These are phyloP conservation scores for Luehdorfia chinensis DNA, from an alignment of 1,140 invertebrate genomes.

Conservation along the genomic window DNA sequence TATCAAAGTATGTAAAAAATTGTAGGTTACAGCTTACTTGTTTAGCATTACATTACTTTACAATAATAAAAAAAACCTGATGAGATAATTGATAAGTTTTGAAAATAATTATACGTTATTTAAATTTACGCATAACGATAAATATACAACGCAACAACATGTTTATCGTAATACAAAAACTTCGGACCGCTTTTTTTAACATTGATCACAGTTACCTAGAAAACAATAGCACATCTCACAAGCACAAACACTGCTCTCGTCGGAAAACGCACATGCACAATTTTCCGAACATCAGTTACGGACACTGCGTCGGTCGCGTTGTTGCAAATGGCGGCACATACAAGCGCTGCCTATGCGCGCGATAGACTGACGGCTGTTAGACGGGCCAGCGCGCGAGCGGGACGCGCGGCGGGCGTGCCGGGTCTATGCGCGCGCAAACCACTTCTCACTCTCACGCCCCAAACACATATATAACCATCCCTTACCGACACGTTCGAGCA, in stretches of 20 bases:
- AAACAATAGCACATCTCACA: constrained; percentile 76
- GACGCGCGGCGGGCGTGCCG: constrained; percentile 72
- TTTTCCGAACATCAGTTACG: constrained; percentile 73
- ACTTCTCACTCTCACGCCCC: constrained; percentile 45
- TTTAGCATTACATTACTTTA: too few species aligned
- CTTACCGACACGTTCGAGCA: constrained; percentile 57
- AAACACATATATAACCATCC: constrained; percentile 41
- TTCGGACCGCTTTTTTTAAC: constrained; percentile 53
- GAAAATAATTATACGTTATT: too few species aligned
- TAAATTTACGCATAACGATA: too few species aligned
- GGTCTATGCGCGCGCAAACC: constrained; percentile 60
- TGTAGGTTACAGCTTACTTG: too few species aligned
- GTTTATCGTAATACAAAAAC: constrained; percentile 21
- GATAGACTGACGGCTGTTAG: constrained; percentile 63
- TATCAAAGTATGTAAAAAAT: too few species aligned
- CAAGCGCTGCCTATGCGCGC: constrained; percentile 64
- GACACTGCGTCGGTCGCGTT: constrained; percentile 70
- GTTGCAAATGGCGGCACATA: constrained; percentile 60
- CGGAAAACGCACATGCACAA: constrained; percentile 76
- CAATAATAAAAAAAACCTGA: too few species aligned
- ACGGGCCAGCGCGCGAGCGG: constrained; percentile 56
- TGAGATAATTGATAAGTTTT: too few species aligned
- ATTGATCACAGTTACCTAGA: constrained; percentile 68
- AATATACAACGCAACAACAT: constrained; percentile 4
- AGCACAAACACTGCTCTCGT: constrained; percentile 71